Evolutionary conservation across 2,888 invertebrate genomes (phyloP), one percentile per base, ranked within the genome.

Genomic region (Microctonus brassicae): DNA sequence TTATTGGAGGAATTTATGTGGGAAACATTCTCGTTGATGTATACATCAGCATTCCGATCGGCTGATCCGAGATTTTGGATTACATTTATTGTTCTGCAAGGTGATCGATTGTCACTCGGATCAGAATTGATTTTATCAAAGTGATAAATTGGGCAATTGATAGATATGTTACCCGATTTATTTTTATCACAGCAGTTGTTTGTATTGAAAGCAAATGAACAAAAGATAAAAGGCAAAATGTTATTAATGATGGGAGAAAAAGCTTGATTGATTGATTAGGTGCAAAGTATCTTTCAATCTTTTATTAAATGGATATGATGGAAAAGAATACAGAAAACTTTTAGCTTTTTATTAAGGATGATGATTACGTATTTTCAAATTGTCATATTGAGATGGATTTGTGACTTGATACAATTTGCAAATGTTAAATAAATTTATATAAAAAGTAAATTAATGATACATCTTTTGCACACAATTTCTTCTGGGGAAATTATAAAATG

Each of bases 41-140:
- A 57, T 57, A 42, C 26, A 9, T 29, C 24, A 9, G 20, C 10
- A 9, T 36, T 55, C 73, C 52, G 73, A 72, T 68, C 74, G 73
- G 83, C 80, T 78, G 77, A 67, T 81, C 78, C 81, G 83, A 81
- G 79, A 73, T 72, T 75, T 39, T 71, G 73, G 76, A 72, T 75
- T 74, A 61, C 47, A 47, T 47, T 47, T 2, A 1, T 17, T 17
- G 17, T 39, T n/a, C 13, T 47, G 52, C 36, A 57, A 20, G 62
- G 67, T 72, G 78, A 76, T 77, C 77, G 82, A 79, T 81, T 78
- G 83, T 81, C 70, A 76, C 77, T 83, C 82, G 82, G 81, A 73
- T 75, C 78, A 81, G 81, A 77, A 63, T 63, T 52, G 22, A 60
- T 64, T 57, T 58, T 26, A 57, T 36, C 58, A 39, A 57, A 24